phyloP scores from a whole-genome alignment of 2,113 vertebrate species.

The Empidonax traillii region DNA sequence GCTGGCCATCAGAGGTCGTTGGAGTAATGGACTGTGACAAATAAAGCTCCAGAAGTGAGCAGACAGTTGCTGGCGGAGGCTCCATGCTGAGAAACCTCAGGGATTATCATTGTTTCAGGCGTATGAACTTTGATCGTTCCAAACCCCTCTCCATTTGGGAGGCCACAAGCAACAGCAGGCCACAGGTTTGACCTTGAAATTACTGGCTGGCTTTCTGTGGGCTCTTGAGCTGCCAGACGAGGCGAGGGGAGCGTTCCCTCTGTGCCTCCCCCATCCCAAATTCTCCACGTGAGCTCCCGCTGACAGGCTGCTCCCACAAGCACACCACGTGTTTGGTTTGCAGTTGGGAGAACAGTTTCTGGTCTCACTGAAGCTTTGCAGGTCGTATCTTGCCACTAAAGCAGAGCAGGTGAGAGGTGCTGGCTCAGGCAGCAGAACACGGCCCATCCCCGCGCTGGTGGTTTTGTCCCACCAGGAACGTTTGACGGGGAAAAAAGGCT shows the following conservation, averaged over 20 bases:
- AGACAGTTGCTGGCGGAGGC: background rate
- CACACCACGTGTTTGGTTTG: background rate
- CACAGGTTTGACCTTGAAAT: background rate
- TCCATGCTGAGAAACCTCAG: background rate
- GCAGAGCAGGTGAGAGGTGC: background rate
- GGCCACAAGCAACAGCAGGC: background rate
- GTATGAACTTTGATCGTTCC: background rate
- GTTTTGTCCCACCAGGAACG: background rate
- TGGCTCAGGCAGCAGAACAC: rapidly evolving
- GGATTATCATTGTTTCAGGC: background rate
- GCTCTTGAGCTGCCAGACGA: background rate
- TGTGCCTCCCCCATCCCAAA: background rate
- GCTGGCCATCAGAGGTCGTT: background rate
- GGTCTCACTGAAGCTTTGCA: background rate
- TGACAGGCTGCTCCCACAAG: background rate
- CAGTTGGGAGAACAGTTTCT: background rate
- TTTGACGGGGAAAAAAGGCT: background rate
- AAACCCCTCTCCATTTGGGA: background rate
- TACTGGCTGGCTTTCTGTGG: background rate
- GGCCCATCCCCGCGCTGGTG: rapidly evolving
- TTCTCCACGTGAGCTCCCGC: rapidly evolving
- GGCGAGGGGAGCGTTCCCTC: rapidly evolving
- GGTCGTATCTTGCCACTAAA: background rate
- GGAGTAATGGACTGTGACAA: background rate
- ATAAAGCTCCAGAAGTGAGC: background rate